Conservation (phyloP, 2,113 vertebrate genomes). For the Lepus timidus region DNA sequence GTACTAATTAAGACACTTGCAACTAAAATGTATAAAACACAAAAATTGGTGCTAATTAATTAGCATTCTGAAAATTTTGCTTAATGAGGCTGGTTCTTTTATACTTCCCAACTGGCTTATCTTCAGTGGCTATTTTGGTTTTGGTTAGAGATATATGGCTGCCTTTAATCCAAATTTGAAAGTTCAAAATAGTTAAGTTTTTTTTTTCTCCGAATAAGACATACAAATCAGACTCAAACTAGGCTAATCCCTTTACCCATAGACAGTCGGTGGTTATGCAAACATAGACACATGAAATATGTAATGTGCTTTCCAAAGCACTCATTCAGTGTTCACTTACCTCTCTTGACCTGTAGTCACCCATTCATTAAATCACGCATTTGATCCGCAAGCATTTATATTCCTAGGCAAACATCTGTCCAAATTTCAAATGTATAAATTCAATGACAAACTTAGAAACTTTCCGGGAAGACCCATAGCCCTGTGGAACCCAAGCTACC, state of each 20-base stretch:
- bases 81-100: constrained; percentile 48
- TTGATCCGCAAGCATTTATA: constrained; percentile 30
- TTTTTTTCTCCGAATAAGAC: neutral
- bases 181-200: constrained; percentile 41
- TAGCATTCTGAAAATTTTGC: constrained; percentile 57
- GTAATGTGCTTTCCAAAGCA: constrained; percentile 38
- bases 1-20: constrained; percentile 61
- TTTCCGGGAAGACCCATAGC: neutral
- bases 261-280: constrained; percentile 40
- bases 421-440: neutral
- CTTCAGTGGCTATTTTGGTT: neutral
- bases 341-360: constrained; percentile 1
- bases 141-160: constrained; percentile 42
- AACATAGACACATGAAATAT: neutral
- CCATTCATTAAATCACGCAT: neutral
- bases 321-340: constrained; percentile 15
- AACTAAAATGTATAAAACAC: constrained; percentile 47
- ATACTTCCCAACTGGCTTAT: constrained; percentile 22
- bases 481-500: neutral
- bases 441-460: neutral
- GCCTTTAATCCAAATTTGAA: constrained; percentile 10
- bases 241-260: neutral
- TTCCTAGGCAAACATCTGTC: neutral
- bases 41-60: constrained; percentile 47
- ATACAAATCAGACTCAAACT: constrained; percentile 1